Evolutionary conservation across 1,140 invertebrate genomes (phyloP).

Genomic region (Amyelois transitella): DNA sequence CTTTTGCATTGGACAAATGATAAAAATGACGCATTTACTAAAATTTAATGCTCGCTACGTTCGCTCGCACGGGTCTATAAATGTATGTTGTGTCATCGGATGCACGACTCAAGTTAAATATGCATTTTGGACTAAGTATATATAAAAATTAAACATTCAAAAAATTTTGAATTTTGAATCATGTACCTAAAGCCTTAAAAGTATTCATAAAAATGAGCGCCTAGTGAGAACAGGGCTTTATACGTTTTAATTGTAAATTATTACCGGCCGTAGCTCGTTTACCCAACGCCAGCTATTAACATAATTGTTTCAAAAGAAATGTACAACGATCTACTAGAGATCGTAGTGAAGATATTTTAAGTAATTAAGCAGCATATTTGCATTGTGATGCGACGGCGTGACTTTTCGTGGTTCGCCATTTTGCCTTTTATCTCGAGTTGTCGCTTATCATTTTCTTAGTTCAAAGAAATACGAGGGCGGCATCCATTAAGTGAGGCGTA

Average conservation of each 20-base stretch:
- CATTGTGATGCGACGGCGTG: conserved; percentile 54
- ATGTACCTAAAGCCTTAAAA: no score
- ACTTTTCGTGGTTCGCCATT: conserved; percentile 51
- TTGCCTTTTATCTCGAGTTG: conserved; percentile 38
- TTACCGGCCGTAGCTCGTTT: conserved; percentile 29
- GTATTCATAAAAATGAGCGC: no score
- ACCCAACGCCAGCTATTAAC: conserved; percentile 45
- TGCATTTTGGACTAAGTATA: no score
- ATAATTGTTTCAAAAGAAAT: conserved; percentile 70
- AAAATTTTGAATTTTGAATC: no score
- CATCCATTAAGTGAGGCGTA: conserved; percentile 41
- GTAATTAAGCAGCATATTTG: conserved; percentile 64
- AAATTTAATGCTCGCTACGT: no score
- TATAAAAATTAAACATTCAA: no score
- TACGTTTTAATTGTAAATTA: conserved; percentile 59
- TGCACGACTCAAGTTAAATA: no score
- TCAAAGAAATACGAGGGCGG: conserved; percentile 22
- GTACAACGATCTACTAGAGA: conserved; percentile 52
- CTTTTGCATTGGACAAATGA: no score
- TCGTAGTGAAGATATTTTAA: conserved; percentile 54
- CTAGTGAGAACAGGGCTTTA: not conserved
- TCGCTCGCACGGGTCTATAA: no score
- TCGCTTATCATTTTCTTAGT: conserved; percentile 54
- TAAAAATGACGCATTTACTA: no score
- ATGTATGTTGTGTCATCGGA: no score